These are phyloP conservation scores for Neoarius graeffei DNA, from an alignment of 2,113 vertebrate genomes.

Conservation along the genomic window DNA sequence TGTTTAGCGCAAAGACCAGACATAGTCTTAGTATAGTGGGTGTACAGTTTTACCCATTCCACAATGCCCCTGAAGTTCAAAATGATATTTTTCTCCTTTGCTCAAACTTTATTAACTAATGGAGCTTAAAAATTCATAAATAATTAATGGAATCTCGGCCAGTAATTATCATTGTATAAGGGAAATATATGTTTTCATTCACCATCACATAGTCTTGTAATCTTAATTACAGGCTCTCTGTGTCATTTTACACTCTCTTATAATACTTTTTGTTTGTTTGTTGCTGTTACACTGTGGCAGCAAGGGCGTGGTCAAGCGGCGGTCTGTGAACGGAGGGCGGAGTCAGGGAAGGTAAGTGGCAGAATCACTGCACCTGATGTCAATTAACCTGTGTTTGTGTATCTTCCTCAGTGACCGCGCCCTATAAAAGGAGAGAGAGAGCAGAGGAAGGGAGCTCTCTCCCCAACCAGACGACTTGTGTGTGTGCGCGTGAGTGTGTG, in stretches of 20 bases:
- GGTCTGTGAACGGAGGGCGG: too few relatives aligned
- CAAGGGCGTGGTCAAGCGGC: too few relatives aligned
- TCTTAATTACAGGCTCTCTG: slow-evolving; percentile 69
- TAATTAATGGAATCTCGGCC: slow-evolving; percentile 70
- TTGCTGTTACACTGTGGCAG: slow-evolving; percentile 47
- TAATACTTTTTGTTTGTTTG: slow-evolving; percentile 67
- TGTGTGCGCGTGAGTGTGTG: too few relatives aligned
- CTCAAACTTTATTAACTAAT: slow-evolving; percentile 72
- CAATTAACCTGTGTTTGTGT: too few relatives aligned
- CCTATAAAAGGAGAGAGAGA: too few relatives aligned
- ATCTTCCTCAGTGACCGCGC: too few relatives aligned
- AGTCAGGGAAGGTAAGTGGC: too few relatives aligned
- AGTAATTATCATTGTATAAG: slow-evolving; percentile 71
- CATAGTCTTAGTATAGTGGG: too few relatives aligned
- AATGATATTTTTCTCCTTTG: slow-evolving; percentile 51
- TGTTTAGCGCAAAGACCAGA: too few relatives aligned
- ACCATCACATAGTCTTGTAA: slow-evolving; percentile 65
- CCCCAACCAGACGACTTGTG: too few relatives aligned
- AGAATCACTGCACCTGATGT: too few relatives aligned
- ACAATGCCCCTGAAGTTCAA: slow-evolving; percentile 48
- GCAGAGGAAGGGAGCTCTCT: too few relatives aligned
- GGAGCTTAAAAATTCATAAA: slow-evolving; percentile 77
- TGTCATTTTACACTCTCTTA: slow-evolving; percentile 68
- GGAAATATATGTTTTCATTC: slow-evolving; percentile 74
- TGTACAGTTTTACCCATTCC: slow-evolving; percentile 59